Conservation (phyloP, 64 coral and sea anemone species). For the Cladopsammia gracilis region DNA sequence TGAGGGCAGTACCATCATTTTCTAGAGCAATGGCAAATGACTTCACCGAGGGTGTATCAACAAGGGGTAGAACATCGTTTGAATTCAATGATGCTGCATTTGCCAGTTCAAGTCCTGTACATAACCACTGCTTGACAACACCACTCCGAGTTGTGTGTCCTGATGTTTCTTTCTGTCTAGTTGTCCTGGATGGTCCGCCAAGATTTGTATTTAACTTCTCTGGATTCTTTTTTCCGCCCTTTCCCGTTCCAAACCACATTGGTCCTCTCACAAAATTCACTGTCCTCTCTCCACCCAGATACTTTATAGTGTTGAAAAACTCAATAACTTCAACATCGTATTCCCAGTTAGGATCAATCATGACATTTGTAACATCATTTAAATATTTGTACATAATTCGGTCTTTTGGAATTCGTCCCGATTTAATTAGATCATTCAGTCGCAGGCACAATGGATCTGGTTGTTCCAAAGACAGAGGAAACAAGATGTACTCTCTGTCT, state of each 20-base stretch:
- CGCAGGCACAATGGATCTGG: slow-evolving; percentile 40
- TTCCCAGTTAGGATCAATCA: slow-evolving; percentile 37
- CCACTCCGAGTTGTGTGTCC: slow-evolving; percentile 55
- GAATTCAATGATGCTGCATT: background rate
- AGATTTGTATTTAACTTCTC: slow-evolving; percentile 59
- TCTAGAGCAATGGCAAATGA: slow-evolving; percentile 49
- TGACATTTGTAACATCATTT: slow-evolving; percentile 22
- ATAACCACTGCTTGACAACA: background rate
- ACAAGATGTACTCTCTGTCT: background rate
- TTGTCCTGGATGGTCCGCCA: slow-evolving; percentile 58
- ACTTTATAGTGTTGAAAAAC: slow-evolving; percentile 81
- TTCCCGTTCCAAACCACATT: slow-evolving; percentile 67
- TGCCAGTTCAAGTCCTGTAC: background rate
- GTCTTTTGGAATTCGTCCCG: slow-evolving; percentile 31
- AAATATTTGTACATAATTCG: slow-evolving; percentile 73
- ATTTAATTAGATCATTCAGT: slow-evolving; percentile 21
- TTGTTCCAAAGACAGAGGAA: slow-evolving; percentile 22
- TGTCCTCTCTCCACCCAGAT: slow-evolving; percentile 73
- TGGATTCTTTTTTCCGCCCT: slow-evolving; percentile 44
- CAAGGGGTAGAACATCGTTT: background rate
- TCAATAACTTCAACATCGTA: slow-evolving; percentile 42
- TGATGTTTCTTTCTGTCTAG: slow-evolving; percentile 36
- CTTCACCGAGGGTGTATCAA: slow-evolving; percentile 39
- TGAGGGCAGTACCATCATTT: slow-evolving; percentile 70
- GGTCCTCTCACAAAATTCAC: slow-evolving; percentile 67